Base-by-base conservation (phyloP, 2,888 invertebrate genomes). In the Calameuta idolon region DNA sequence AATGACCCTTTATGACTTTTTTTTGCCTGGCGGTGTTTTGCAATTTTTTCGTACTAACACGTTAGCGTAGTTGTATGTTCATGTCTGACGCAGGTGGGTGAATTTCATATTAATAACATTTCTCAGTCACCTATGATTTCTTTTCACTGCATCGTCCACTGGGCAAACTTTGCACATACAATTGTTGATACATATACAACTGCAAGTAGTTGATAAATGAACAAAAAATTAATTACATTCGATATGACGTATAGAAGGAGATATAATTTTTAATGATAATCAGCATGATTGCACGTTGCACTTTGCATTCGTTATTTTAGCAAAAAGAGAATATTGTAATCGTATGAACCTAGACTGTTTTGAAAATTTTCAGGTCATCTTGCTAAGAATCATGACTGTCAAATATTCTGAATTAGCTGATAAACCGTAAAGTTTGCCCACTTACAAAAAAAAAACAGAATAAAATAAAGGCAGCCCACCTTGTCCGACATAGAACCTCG, bases 11-110 rank as follows among this genome's bases (percentile, higher is more conserved):
- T 85, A 81, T 86, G 80, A 84, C 81, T 85, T 84, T 83, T 84
- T 83, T 83, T 86, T 87, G 89, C 89, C 88, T 90, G 89, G 86
- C 82, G 80, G 86, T 88, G 88, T 89, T 89, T 89, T 89, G 87
- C 87, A 85, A 87, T 86, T 86, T 81, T 83, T 86, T 86, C 76
- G 80, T 89, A 89, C 89, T 89, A 90, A 90, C 89, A 87, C 81
- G 78, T 77, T 84, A 83, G 83, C 83, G 80, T 80, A 81, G 78
- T 80, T 79, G 76, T 79, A 77, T 87, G 85, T 86, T 89, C 76
- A 80, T 87, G 86, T 89, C 86, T 81, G 86, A 86, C 85, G 86
- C 87, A 89, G 89, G 86, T 88, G 88, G 87, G 87, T 88, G 83
- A 79, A 83, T 34, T 55, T 34, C 73, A 75, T 77, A 34, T 71